Evolutionary conservation across 1,140 invertebrate genomes (phyloP).

Genomic region (Zaprionus ghesquierei): DNA sequence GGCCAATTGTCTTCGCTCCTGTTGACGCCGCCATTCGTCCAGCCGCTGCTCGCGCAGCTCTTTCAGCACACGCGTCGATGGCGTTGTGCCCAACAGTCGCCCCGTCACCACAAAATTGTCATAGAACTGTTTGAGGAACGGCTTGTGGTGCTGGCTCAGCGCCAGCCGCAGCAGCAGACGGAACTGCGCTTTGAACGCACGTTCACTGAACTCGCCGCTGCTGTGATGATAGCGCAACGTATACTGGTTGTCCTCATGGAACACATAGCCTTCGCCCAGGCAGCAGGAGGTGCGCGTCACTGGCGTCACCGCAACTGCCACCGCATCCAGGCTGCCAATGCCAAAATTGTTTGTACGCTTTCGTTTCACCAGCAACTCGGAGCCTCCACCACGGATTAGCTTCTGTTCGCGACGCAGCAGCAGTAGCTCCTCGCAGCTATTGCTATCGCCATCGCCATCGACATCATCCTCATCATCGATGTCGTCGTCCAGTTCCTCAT

Average conservation of each 20-base stretch:
- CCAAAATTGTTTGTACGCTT: conserved; percentile 63
- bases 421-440: conserved; percentile 39
- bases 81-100: conserved; percentile 66
- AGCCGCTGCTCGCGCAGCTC: conserved; percentile 62
- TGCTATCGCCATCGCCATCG: conserved; percentile 37
- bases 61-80: conserved; percentile 58
- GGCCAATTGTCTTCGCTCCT: conserved; percentile 43
- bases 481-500: conserved; percentile 5
- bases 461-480: conserved; percentile 26
- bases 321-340: conserved; percentile 2
- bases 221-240: conserved; percentile 77
- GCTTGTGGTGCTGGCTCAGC: conserved; percentile 69
- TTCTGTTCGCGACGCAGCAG: conserved; percentile 25
- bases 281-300: conserved; percentile 4
- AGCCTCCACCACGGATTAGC: neutral
- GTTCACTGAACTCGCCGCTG: conserved; percentile 75
- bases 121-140: conserved; percentile 76
- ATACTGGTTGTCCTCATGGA: conserved; percentile 71
- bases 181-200: conserved; percentile 75
- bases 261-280: conserved; percentile 72
- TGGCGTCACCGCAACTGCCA: neutral
- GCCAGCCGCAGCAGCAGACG: conserved; percentile 66
- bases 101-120: conserved; percentile 74
- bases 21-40: conserved; percentile 70
- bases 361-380: conserved; percentile 43